Base-by-base conservation (phyloP, 2,113 vertebrate species). In the Murina feae region DNA sequence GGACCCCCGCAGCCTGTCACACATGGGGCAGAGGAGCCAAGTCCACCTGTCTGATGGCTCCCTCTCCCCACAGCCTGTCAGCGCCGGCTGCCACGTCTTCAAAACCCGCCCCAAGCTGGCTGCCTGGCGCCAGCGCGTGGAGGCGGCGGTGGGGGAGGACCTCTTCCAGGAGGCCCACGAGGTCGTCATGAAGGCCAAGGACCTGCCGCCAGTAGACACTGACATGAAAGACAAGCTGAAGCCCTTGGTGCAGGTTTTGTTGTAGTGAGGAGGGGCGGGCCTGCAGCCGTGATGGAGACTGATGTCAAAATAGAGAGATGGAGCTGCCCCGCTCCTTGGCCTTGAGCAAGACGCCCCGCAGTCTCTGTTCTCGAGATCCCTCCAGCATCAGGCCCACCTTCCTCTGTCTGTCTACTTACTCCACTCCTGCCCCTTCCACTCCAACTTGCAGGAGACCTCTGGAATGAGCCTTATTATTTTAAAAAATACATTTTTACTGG, bases 111-210 rank as follows among this genome's bases (percentile, higher is more conserved):
- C 98, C 0, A 98, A 97, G 94, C 97, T 99, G 94, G 95, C 28
- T 0, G 97, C 97, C 0, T 98, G 98, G 99, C 96, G 96, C 53
- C 97, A 98, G 17, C 96, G 98, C 0, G 85, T 99, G 86, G 98
- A 98, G 87, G 96, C 97, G 21, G 98, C 69, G 1, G n/a, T 98
- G 0, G 98, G 98, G 0, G 91, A 96, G 32, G 97, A 98, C n/a
- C 89, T 98, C 86, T 99, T 99, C n/a, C 97, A 98, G 37, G 98
- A 99, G 82, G 97, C 97, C 25, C 98, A 98, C 0, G 86, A 97
- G 17, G 3, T 6, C 71, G 53, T 98, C 92, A 95, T 98, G 96
- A 97, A 98, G 89, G 88, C 55, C 79, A 97, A 96, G 75, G 96
- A 96, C 37, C 69, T 86, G 37, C 94, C 96, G 75, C 97, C 96